Evolutionary conservation across 2,888 invertebrate species (phyloP), one percentile per base, ranked within the genome.

Genomic region (Therioaphis trifolii): DNA sequence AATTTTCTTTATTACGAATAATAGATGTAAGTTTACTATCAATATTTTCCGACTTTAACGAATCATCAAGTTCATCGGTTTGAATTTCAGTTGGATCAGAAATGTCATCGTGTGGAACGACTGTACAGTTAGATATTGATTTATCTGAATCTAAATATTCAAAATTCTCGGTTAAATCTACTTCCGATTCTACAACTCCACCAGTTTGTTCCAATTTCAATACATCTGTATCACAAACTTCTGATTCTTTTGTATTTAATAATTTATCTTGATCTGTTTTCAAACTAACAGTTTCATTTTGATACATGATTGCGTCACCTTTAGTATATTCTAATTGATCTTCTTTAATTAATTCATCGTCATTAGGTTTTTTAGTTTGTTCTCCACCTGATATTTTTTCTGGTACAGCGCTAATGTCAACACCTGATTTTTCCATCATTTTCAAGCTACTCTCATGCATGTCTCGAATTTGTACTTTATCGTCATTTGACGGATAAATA

Each of bases 121-220:
- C 1, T 14, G 24, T 69, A 3, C 40, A 11, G 9, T 55, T 27
- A 14, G 55, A 79, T 69, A 55, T 4, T 14, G 68, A 40, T 79
- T 79, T 79, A 55, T 79, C 78, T n/a, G 68, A 69, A 15, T 79
- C 55, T 15, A 43, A 18, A 46, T 11, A 46, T 61, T 75, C 58
- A 4, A 58, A 2, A 4, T 43, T 24, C 1, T 58, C 61, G 12
- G 29, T 4, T 5, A 29, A n/a, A 63, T 63, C 29, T 5, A 3
- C 18, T 0, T 21, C 27, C 46, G 27, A 12, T 55, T 55, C 27
- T 27, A 18, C 55, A 4, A 35, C 1, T 24, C 40, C 2, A 14
- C 27, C 24, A 12, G 15, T 55, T 58, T 35, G n/a, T 5, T 55
- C 4, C n/a, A 35, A 66, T 52, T 24, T 2, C 12, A 21, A 29